Base-by-base conservation (phyloP, 1,140 invertebrate genomes). In the Drosophila tsacasi region DNA sequence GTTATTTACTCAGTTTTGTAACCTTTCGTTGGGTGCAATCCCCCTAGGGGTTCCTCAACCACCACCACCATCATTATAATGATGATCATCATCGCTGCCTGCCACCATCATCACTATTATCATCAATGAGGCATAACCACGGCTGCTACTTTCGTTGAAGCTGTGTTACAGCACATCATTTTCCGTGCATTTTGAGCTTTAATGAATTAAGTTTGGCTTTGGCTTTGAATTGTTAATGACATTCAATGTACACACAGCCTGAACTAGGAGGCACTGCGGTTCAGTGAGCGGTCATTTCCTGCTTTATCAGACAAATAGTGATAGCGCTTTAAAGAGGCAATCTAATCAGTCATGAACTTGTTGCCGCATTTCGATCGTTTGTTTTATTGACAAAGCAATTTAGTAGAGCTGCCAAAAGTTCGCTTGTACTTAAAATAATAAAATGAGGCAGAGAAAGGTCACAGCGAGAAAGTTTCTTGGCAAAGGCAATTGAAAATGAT, bases 111-210 rank as follows among this genome's bases (percentile, higher is more conserved):
- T 46, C 30, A 54, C 40, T 42, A 42, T 67, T 58, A 67, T 66
- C 64, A 62, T 85, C 60, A 81, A 81, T 81, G 66, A 73, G 68
- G 81, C 83, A 86, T 72, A 82, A 76, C 79, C 79, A n/a, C 15
- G 27, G 39, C 50, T 37, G 67, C 63, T 10, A 32, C 66, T 69
- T 69, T 69, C 62, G 62, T 40, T 57, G 54, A 61, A 27, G 49
- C 39, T 49, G 62, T 49, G 62, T 83, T 83, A 76, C 76, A 62
- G 77, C 82, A 84, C 30, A 46, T 35, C 13, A 68, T 80, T 78
- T 76, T 37, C 27, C 52, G 35, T 27, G 25, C 67, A 66, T 65
- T 71, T 69, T 61, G 32, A 49, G 63, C 13, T 23, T 77, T 74
- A 78, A 85, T 84, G 75, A 77, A 84, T 84, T 77, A 23, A 68